Evolutionary conservation across 2,113 vertebrate species (phyloP).

Genomic region (Rhinoptilus africanus): DNA sequence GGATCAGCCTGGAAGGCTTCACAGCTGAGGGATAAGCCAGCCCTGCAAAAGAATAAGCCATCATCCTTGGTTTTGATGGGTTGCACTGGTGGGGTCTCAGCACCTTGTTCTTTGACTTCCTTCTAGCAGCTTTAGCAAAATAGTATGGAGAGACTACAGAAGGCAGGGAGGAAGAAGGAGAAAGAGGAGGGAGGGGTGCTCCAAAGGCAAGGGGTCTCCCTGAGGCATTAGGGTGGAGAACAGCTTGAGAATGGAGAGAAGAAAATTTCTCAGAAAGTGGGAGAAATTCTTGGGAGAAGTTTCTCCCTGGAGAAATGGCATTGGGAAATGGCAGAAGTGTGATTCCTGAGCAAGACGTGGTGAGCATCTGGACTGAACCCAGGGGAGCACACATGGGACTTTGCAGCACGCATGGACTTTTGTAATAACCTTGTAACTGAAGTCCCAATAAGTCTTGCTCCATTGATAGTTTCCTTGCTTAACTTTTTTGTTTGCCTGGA

Average conservation of each 20-base stretch:
- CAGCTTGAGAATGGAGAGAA: background rate
- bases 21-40: background rate
- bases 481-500: background rate
- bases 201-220: background rate
- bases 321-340: background rate
- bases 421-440: background rate
- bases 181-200: background rate
- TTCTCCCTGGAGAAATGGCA: background rate
- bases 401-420: rapidly evolving
- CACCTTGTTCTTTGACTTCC: background rate
- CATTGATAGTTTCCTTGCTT: background rate
- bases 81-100: background rate
- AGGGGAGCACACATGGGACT: background rate
- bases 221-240: rapidly evolving
- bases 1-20: background rate
- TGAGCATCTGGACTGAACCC: background rate
- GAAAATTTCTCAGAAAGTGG: background rate
- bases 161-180: background rate
- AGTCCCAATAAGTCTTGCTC: background rate
- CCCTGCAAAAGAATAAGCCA: background rate
- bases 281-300: background rate
- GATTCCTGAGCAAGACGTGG: background rate
- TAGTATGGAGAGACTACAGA: background rate
- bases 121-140: background rate
- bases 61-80: background rate